These are phyloP conservation scores for Dryomyza anilis DNA, from an alignment of 2,888 invertebrate species.

Conservation along the genomic window DNA sequence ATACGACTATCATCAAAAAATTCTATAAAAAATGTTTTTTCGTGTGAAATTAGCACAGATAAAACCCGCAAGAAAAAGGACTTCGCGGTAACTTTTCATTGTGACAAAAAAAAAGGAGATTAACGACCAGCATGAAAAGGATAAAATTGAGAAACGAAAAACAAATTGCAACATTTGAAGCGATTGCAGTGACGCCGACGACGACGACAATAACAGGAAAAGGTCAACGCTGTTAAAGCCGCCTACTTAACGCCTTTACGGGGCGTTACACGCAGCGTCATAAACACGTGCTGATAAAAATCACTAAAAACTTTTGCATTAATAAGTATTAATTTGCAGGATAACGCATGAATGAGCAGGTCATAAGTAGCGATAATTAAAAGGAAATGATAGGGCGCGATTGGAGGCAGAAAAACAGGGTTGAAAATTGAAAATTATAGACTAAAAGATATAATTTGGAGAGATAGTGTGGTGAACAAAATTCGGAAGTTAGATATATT, in stretches of 20 bases:
- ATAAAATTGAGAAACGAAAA: background rate
- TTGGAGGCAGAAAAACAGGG: background rate
- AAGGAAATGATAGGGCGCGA: background rate
- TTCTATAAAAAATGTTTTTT: too few species aligned
- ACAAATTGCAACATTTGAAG: slow-evolving; percentile 10
- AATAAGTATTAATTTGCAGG: slow-evolving; percentile 22
- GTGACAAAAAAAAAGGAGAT: background rate
- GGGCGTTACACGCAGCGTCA: slow-evolving; percentile 8
- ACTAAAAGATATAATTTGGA: background rate
- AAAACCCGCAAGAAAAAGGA: background rate
- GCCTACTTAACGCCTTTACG: slow-evolving; percentile 22
- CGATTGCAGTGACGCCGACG: background rate
- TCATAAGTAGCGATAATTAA: slow-evolving; percentile 9
- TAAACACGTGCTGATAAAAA: slow-evolving; percentile 27
- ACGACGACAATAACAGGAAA: slow-evolving; percentile 9
- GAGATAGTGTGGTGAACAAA: background rate
- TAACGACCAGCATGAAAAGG: slow-evolving; percentile 10
- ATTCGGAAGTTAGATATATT: background rate
- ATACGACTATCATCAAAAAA: too few species aligned
- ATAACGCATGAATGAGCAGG: slow-evolving; percentile 23
- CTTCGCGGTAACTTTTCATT: background rate
- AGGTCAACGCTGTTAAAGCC: slow-evolving; percentile 28
- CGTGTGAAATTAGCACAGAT: too few species aligned
- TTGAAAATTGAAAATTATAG: background rate
- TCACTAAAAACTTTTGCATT: slow-evolving; percentile 16